phyloP scores from a whole-genome alignment of 1,140 invertebrate genomes.

The Zelostemma sp. region DNA sequence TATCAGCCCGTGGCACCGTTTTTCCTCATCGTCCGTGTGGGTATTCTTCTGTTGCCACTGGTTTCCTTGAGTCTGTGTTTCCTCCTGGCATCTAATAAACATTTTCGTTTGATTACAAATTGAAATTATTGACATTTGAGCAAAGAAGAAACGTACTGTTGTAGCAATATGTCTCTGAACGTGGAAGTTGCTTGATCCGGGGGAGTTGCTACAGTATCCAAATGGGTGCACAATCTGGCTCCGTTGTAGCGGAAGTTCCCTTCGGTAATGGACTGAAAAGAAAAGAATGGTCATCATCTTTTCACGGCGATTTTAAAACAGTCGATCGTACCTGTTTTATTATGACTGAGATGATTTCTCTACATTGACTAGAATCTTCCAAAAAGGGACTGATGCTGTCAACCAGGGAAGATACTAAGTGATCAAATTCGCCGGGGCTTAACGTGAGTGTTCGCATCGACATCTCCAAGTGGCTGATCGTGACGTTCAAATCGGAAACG shows the following conservation, averaged over 20 bases:
- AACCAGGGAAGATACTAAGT: slow-evolving; percentile 71
- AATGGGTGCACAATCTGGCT: slow-evolving; percentile 74
- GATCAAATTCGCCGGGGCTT: slow-evolving; percentile 74
- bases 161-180: slow-evolving; percentile 68
- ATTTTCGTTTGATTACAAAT: slow-evolving; percentile 12
- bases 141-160: slow-evolving; percentile 52
- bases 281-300: too few species aligned
- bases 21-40: slow-evolving; percentile 57
- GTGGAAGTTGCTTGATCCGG: slow-evolving; percentile 62
- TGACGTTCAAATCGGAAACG: slow-evolving; percentile 26
- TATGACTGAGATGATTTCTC: slow-evolving; percentile 72
- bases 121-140: too few species aligned
- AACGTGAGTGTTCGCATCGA: slow-evolving; percentile 74
- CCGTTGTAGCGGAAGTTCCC: slow-evolving; percentile 78
- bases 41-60: slow-evolving; percentile 52
- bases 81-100: slow-evolving; percentile 55
- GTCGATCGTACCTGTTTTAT: slow-evolving; percentile 74
- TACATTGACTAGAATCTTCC: slow-evolving; percentile 69
- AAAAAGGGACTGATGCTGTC: slow-evolving; percentile 71
- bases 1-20: slow-evolving; percentile 64
- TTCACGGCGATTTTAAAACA: too few species aligned
- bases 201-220: slow-evolving; percentile 65
- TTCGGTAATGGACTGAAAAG: slow-evolving; percentile 74
- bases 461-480: slow-evolving; percentile 69
- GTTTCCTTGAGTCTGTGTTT: slow-evolving; percentile 49